Percentiles rank a stretch among this genome's conserved stretches.
Evolutionary conservation across 2,888 invertebrate genomes (phyloP).

Genomic region (Aleiodes leptofemur): DNA sequence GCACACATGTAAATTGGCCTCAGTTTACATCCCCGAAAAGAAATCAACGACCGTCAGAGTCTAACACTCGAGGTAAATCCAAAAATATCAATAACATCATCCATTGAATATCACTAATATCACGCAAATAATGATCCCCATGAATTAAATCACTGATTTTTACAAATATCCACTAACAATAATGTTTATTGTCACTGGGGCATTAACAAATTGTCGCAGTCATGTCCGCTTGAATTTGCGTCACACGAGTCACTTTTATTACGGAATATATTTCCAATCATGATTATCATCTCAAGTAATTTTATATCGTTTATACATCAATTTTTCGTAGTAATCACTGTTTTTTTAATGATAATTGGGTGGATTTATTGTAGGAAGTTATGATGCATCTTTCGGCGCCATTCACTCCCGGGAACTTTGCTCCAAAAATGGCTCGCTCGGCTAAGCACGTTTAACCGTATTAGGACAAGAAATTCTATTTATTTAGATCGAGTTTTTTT

Average conservation of each 20-base stretch:
- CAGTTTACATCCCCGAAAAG: constrained; percentile 53
- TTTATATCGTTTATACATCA: not conserved
- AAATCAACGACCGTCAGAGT: constrained; percentile 49
- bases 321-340: constrained; percentile 28
- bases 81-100: constrained; percentile 64
- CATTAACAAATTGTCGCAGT: constrained; percentile 33
- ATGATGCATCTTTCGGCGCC: constrained; percentile 55
- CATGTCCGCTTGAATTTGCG: constrained; percentile 34
- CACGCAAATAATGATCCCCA: constrained; percentile 34
- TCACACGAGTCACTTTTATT: not conserved
- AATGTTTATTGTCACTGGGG: constrained; percentile 49
- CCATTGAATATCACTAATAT: constrained; percentile 36
- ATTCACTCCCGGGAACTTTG: constrained; percentile 47
- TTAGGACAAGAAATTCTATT: constrained; percentile 9
- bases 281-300: not conserved
- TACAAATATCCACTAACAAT: constrained; percentile 46
- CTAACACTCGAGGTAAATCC: constrained; percentile 68
- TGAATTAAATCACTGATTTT: constrained; percentile 15
- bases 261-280: not conserved
- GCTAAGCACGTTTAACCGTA: constrained; percentile 26
- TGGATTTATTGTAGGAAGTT: constrained; percentile 34
- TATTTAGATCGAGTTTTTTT: no score
- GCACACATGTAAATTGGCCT: constrained; percentile 38
- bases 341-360: not conserved
- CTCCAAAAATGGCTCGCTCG: constrained; percentile 48